These are phyloP conservation scores for Microtus ochrogaster DNA, from an alignment of 2,113 vertebrate genomes.

Conservation along the genomic window DNA sequence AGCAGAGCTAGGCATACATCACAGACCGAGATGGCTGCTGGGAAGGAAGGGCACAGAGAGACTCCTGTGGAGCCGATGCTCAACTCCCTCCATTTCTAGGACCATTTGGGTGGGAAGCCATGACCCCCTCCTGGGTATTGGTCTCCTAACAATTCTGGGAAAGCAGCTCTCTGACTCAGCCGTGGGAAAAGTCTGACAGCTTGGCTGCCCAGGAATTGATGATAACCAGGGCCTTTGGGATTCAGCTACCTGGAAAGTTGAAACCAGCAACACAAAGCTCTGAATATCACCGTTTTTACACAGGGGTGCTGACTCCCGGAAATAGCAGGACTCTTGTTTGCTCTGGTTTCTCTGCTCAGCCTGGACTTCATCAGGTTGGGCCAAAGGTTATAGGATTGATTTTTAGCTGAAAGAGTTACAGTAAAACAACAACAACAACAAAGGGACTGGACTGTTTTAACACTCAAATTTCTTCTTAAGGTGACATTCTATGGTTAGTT, in stretches of 20 bases:
- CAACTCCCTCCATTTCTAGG: fast-evolving
- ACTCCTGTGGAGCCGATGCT: background rate
- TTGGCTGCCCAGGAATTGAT: conserved; percentile 24
- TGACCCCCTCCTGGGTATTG: background rate
- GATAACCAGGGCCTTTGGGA: background rate
- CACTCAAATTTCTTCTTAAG: conserved; percentile 13
- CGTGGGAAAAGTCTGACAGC: background rate
- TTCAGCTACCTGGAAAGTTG: background rate
- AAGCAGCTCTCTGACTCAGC: background rate
- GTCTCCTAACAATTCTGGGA: background rate
- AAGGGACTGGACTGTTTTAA: background rate
- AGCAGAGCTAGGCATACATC: background rate
- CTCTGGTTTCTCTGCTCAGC: background rate
- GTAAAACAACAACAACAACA: background rate
- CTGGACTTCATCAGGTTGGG: conserved; percentile 28
- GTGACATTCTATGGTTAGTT: background rate
- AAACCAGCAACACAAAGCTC: background rate
- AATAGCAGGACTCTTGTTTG: conserved; percentile 11
- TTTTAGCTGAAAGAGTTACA: conserved; percentile 44
- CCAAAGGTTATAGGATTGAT: conserved; percentile 34
- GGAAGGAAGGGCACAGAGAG: background rate
- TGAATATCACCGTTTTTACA: background rate
- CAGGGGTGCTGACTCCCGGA: background rate
- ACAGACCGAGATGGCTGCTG: background rate
- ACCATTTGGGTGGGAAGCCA: background rate